These are phyloP conservation scores for Tragulus kanchil DNA, from an alignment of 2,113 vertebrate species.

Conservation along the genomic window DNA sequence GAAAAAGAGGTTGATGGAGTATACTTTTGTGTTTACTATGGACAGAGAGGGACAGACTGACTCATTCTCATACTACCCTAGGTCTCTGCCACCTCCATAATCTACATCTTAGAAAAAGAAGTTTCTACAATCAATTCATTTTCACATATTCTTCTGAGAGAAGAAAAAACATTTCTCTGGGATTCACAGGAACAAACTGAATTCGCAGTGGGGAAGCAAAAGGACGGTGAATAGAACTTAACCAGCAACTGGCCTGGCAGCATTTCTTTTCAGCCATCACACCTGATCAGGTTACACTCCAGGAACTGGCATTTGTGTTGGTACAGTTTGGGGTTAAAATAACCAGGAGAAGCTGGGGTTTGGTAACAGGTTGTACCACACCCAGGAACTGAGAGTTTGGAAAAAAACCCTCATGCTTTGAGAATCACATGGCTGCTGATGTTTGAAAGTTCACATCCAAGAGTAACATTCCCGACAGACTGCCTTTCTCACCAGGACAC, in stretches of 20 bases:
- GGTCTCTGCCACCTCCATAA: not conserved
- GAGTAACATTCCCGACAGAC: slow-evolving; percentile 88
- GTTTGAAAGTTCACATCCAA: slow-evolving; percentile 84
- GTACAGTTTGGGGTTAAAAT: slow-evolving; percentile 63
- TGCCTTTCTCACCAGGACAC: slow-evolving; percentile 85
- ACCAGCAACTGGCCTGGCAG: not conserved
- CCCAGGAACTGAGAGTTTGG: slow-evolving; percentile 81
- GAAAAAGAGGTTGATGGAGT: not conserved
- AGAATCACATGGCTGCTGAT: slow-evolving; percentile 87
- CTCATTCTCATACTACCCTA: not conserved
- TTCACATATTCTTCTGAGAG: slow-evolving; percentile 52
- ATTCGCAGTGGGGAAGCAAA: not conserved
- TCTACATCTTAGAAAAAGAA: slow-evolving; percentile 55
- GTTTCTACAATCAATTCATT: slow-evolving; percentile 49
- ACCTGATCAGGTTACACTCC: not conserved
- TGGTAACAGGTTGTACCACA: slow-evolving; percentile 86
- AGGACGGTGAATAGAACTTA: slow-evolving; percentile 46
- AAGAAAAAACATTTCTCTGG: too few relatives aligned
- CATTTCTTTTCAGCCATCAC: not conserved
- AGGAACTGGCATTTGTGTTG: not conserved
- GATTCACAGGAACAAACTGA: slow-evolving; percentile 68
- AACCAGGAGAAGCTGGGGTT: slow-evolving; percentile 82
- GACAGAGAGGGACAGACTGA: not conserved
- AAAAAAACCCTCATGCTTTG: slow-evolving; percentile 80
- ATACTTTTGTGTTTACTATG: not conserved